Evolutionary conservation across 2,888 invertebrate genomes (phyloP), one percentile per base, ranked within the genome.

Genomic region (Leuctra nigra): DNA sequence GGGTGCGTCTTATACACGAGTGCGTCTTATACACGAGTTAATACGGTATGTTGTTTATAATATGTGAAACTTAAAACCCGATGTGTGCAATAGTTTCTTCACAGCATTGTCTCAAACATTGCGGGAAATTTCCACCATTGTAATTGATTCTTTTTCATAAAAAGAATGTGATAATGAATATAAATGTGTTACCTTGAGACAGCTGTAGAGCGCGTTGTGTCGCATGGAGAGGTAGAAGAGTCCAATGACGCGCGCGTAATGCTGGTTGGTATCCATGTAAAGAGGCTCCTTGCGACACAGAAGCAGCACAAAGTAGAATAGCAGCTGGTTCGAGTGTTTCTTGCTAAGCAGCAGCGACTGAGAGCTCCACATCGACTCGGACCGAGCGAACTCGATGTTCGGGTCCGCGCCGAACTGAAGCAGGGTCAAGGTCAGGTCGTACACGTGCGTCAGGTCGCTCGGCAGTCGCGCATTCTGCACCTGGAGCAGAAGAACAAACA

Each of bases 361-460:
- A 62, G 74, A 75, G 58, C 76, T 75, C 65, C 61, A 63, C 41
- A 64, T 61, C 13, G 44, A 46, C 14, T 73, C 72, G 1, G 72
- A 69, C 38, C 70, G 70, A 60, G 72, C 70, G 35, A 84, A 74
- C 63, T 79, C 79, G 56, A 84, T 73, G 66, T 86, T 83, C 14
- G 86, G 84, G 74, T 87, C 80, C 39, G 86, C 87, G 53, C 87
- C 86, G 67, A 84, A 84, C 68, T 85, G 85, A 47, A 87, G 77
- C 16, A 87, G 75, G 1, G 84, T 84, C 60, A 83, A 70, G 2
- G 85, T 81, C 64, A 87, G 76, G 66, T 82, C 82, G 67, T 85
- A 82, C 55, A 87, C 81, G 68, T 83, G 82, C 62, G 79, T 75
- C 66, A 87, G 79, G 67, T 87, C 87, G 53, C 76, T 74, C 56